Conservation (phyloP, 2,113 vertebrate genomes). For the Oxyruncus cristatus region DNA sequence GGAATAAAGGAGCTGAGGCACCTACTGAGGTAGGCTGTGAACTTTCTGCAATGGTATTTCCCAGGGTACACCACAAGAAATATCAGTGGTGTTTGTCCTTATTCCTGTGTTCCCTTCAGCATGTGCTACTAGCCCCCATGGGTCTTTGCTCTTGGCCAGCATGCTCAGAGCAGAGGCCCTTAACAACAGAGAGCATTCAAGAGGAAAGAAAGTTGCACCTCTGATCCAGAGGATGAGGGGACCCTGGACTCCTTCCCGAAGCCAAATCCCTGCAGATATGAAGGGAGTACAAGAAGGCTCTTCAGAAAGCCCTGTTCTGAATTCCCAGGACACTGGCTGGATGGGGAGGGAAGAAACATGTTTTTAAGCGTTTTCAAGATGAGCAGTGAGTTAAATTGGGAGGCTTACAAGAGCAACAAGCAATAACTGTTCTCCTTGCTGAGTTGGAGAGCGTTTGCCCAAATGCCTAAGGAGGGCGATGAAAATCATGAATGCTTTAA, state of each 20-base stretch:
- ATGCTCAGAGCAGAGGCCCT: not conserved
- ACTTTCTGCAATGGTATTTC: not conserved
- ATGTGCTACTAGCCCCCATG: not conserved
- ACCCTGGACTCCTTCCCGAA: not conserved
- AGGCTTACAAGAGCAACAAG: not conserved
- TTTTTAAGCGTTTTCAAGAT: not conserved
- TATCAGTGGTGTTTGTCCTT: not conserved
- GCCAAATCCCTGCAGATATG: not conserved
- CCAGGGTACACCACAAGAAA: not conserved
- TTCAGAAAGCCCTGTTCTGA: not conserved
- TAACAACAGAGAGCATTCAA: not conserved
- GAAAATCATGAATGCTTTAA: not conserved
- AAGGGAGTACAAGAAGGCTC: not conserved
- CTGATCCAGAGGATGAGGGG: not conserved
- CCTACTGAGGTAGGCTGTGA: not conserved
- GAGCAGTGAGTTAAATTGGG: not conserved
- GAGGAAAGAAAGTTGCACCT: not conserved
- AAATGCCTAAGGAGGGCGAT: not conserved
- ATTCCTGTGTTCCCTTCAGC: not conserved
- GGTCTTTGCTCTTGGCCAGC: not conserved
- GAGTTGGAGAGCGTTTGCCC: not conserved
- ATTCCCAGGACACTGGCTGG: not conserved
- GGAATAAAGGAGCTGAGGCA: not conserved
- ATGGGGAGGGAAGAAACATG: not conserved
- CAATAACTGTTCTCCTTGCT: not conserved